Evolutionary conservation across 2,113 vertebrate species (phyloP), one percentile per base, ranked within the genome.

Genomic region (Hippocampus barbouri): DNA sequence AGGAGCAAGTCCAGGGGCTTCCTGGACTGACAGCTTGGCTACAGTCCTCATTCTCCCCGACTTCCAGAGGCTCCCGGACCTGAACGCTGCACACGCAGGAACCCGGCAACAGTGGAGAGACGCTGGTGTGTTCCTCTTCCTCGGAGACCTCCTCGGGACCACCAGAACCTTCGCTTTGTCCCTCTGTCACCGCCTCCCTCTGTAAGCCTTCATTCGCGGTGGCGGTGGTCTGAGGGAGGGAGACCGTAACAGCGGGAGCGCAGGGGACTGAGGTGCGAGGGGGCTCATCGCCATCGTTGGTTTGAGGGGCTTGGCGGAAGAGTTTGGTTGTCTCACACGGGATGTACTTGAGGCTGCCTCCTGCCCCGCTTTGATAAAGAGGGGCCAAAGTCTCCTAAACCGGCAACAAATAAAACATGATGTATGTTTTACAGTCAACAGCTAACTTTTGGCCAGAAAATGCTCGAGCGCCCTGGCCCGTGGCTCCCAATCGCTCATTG

Each of bases 31-130:
- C 95, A 63, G 93, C 94, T 83, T 95, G 94, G 85, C 94, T 95
- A 69, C 96, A 91, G 70, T 95, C 96, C 81, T 96, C 96, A 0
- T 97, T 96, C 79, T 98, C 96, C 16, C 95, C 95, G 1, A 96
- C 90, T 79, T 96, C 94, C 87, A 97, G 68, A 0, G 96, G 96
- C 79, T 96, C 94, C 0, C 86, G 90, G 77, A 95, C 86, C 0
- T 92, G 91, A 0, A 92, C 78, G 38, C 83, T 0, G 0, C 92
- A 86, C 68, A 88, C 89, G 70, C 92, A 94, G 51, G 85, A 89
- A 61, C 82, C 86, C 4, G 83, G 85, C 43, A 79, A 20, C n/a
- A 86, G 86, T 0, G 86, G 80, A 7, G 84, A 79, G 4, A 68
- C 79, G 6, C 81, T 81, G 15, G 60, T 60, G 0, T 72, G 65